Conservation (phyloP, 64 coral and sea anemone genomes). For the Catalaphyllia jardinei region DNA sequence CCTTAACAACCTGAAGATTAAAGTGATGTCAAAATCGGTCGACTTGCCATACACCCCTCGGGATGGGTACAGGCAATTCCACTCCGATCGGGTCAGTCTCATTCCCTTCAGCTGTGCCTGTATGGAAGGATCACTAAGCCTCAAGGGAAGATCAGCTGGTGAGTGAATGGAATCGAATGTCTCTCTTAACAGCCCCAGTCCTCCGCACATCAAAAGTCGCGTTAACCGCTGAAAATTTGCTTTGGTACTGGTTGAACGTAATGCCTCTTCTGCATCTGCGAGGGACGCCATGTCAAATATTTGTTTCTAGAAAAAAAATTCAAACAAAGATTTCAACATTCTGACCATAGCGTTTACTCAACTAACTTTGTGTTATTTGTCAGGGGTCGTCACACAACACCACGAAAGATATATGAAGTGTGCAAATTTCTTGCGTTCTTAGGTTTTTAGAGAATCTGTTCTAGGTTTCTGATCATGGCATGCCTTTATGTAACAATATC, state of each 20-base stretch:
- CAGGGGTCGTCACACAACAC: no score
- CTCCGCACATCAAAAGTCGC: not conserved
- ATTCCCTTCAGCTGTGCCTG: not conserved
- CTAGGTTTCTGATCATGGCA: no score
- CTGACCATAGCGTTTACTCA: no score
- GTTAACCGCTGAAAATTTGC: not conserved
- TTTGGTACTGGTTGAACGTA: not conserved
- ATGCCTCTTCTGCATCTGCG: not conserved
- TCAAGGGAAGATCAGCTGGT: not conserved
- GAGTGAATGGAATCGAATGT: not conserved
- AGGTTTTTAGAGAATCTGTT: no score
- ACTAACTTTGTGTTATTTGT: no score
- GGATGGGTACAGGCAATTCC: not conserved
- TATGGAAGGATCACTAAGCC: not conserved
- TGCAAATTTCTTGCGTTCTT: no score
- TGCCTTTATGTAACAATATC: no score
- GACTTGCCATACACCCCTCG: not conserved
- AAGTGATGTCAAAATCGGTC: constrained; percentile 8
- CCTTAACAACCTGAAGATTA: constrained; percentile 7
- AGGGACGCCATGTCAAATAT: not conserved
- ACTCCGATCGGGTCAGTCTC: not conserved
- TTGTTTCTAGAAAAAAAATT: no score
- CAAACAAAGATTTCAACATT: no score
- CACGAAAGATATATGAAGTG: no score
- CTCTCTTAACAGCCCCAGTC: constrained; percentile 2